Base-by-base conservation (phyloP, 1,140 invertebrate genomes). In the Copidosoma floridanum region DNA sequence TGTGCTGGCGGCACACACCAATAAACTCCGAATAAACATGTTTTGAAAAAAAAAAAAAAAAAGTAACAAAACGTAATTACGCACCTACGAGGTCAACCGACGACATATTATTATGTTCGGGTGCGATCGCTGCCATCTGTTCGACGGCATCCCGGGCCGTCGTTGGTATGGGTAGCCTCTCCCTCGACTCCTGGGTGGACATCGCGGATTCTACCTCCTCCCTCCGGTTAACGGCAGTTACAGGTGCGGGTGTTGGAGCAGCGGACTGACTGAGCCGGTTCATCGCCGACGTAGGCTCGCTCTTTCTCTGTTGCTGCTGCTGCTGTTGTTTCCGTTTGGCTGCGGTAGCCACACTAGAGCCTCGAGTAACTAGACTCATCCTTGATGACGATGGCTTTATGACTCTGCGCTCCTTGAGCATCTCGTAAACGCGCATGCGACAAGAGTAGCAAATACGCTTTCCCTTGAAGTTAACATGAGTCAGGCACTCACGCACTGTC, bases 401-500 rank as follows among this genome's bases (percentile, higher is more conserved):
- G 12, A 48, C 51, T 6, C 35, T 54, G 1, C 58, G 43, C n/a
- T 61, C 35, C 32, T 55, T 54, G n/a, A 62, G 38, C 52, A 56
- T 56, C 16, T 2, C 4, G 47, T 62, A 52, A 10, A 56, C 52
- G 3, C 60, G 60, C 10, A 51, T 16, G 1, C 60, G 60, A 12
- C 60, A 62, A 1, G 8, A 1, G n/a, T 1, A 0, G 26, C 60
- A 62, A 40, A 61, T 41, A 20, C 16, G 38, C 10, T 16, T 11
- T 7, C 38, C 38, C 0, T 35, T 52, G 24, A 61, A 55, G 21
- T 21, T 47, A 18, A 61, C 58, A 44, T 55, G 58, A 0, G 35
- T 5, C 4, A 61, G 41, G 3, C 44, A 44, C 7, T 61, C 58
- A 4, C 51, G 51, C 1, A 61, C 26, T 1, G 26, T 0, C 14